Evolutionary conservation across 2,797 vertebrate species (phyloP).

Genomic region (Esox masquinongy): DNA sequence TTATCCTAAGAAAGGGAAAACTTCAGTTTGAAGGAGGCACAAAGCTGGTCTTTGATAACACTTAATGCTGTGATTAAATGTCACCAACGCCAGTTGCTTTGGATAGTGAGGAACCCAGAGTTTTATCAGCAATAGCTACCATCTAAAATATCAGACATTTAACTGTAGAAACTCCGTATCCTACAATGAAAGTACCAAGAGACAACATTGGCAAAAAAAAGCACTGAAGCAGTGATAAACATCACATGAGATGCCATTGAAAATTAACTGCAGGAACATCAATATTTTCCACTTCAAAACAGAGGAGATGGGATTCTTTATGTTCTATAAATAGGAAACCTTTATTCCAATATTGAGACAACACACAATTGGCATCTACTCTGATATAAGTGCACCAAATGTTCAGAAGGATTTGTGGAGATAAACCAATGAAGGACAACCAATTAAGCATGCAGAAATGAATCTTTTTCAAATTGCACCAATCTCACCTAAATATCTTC

Average conservation of each 20-base stretch:
- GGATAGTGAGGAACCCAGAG: neutral
- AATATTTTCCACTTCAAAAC: constrained; percentile 11
- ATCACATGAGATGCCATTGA: neutral
- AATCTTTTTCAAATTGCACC: constrained; percentile 54
- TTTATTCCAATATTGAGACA: constrained; percentile 73
- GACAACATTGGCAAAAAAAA: neutral
- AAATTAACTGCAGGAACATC: neutral
- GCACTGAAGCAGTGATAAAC: neutral
- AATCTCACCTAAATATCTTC: constrained; percentile 7
- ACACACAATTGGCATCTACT: constrained; percentile 49
- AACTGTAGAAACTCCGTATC: neutral
- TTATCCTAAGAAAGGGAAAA: constrained; percentile 11
- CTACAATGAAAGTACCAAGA: neutral
- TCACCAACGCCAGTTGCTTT: neutral
- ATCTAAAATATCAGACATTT: neutral
- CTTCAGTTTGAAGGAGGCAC: neutral
- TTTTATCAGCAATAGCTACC: neutral
- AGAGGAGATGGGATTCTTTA: constrained; percentile 29
- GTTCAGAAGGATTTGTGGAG: constrained; percentile 8
- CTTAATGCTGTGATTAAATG: constrained; percentile 9
- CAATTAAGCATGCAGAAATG: constrained; percentile 62
- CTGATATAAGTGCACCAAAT: constrained; percentile 47
- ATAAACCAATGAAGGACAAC: constrained; percentile 39
- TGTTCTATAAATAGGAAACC: constrained; percentile 65
- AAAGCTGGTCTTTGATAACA: neutral